Evolutionary conservation across 2,888 invertebrate species (phyloP).

Genomic region (Pammene fasciana): DNA sequence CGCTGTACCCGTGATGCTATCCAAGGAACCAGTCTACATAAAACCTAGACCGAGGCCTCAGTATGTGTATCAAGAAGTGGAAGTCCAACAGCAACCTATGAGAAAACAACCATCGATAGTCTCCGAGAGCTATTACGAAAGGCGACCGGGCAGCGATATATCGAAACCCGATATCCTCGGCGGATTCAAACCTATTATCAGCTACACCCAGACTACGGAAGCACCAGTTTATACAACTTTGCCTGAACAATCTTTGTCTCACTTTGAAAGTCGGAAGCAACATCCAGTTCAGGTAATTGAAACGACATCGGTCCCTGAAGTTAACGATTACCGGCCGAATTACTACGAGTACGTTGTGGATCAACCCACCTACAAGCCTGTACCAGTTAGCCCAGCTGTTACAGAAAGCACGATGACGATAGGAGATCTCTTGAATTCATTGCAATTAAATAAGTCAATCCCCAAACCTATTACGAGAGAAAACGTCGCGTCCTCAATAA

Average conservation of each 20-base stretch:
- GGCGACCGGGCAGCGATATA: conserved; percentile 52
- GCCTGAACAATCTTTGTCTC: conserved; percentile 48
- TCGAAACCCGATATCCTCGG: conserved; percentile 65
- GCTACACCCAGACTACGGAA: conserved; percentile 55
- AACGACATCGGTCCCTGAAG: conserved; percentile 50
- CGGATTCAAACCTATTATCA: conserved; percentile 72
- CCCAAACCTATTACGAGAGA: conserved; percentile 90
- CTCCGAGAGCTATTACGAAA: conserved; percentile 74
- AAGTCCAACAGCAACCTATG: conserved; percentile 52
- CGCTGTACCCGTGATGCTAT: conserved; percentile 55
- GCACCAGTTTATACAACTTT: conserved; percentile 52
- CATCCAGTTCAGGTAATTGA: conserved; percentile 51
- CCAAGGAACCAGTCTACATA: conserved; percentile 64
- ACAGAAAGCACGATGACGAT: conserved; percentile 60
- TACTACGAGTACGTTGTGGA: conserved; percentile 67
- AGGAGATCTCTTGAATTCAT: conserved; percentile 86
- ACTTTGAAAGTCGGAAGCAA: conserved; percentile 55
- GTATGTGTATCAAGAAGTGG: conserved; percentile 58
- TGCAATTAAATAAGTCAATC: conserved; percentile 89
- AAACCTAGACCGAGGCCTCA: conserved; percentile 68
- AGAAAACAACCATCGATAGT: conserved; percentile 64
- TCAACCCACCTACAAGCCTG: conserved; percentile 54
- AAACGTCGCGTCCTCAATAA: conserved; percentile 91
- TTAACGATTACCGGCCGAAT: conserved; percentile 55
- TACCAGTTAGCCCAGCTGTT: conserved; percentile 45